A percentile compares a stretch with the other conserved stretches of the same genome.
Conservation (phyloP, 2,113 vertebrate genomes). For the Caretta caretta region DNA sequence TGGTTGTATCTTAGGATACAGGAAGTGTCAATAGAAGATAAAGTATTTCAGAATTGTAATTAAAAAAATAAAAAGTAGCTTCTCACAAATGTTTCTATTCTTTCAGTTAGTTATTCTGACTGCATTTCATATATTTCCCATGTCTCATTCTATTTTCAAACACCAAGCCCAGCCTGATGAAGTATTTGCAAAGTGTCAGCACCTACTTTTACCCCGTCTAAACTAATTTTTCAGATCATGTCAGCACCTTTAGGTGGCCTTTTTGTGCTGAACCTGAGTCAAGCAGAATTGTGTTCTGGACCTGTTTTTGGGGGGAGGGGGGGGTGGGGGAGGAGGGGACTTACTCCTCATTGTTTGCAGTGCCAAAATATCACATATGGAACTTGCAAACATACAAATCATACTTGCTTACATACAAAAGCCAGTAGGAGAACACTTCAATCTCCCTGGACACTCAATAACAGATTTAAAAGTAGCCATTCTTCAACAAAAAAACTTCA, state of each 20-base stretch:
- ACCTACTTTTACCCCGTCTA: slow-evolving; percentile 41
- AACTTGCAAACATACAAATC: background rate
- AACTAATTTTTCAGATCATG: slow-evolving; percentile 44
- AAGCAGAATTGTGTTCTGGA: background rate
- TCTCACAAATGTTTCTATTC: background rate
- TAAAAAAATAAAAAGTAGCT: background rate
- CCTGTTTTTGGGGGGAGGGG: background rate
- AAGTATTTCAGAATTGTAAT: background rate
- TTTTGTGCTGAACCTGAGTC: background rate
- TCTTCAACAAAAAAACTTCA: too few species aligned
- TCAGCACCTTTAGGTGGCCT: background rate
- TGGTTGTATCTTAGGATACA: background rate
- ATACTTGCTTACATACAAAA: too few species aligned
- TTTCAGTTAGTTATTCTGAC: background rate
- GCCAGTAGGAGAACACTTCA: too few species aligned
- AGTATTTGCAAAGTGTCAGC: slow-evolving; percentile 33
- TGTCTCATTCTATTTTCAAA: slow-evolving; percentile 39
- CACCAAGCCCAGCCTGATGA: background rate
- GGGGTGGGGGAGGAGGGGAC: background rate
- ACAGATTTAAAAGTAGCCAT: too few species aligned
- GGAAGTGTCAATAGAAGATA: background rate
- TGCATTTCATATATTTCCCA: background rate
- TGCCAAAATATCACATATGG: background rate
- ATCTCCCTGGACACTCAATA: too few species aligned
- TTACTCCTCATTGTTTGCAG: background rate